These are phyloP conservation scores for Latrodectus hesperus DNA, from an alignment of 2,888 invertebrate genomes.

Conservation along the genomic window DNA sequence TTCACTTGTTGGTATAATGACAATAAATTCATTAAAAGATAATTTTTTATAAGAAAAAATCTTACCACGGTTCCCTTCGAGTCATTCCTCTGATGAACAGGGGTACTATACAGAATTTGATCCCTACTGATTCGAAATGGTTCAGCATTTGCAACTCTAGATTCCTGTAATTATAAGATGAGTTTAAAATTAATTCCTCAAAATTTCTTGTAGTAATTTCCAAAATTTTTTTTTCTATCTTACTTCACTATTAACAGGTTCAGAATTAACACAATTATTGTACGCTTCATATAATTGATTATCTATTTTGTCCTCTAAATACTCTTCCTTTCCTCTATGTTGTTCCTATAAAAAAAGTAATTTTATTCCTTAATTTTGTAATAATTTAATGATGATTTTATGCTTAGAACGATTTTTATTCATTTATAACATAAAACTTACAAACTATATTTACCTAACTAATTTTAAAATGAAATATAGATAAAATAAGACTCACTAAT, in stretches of 20 bases:
- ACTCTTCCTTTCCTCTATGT: neutral
- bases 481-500: conserved; percentile 70
- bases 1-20: too few species aligned
- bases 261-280: conserved; percentile 6
- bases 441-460: too few species aligned
- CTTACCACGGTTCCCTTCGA: too few species aligned
- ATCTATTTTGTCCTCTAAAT: too few species aligned
- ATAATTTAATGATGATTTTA: too few species aligned
- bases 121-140: conserved; percentile 11
- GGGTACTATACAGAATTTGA: conserved; percentile 55
- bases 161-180: conserved; percentile 6
- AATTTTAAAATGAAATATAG: too few species aligned
- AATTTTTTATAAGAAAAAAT: too few species aligned
- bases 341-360: neutral
- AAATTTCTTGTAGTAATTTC: too few species aligned
- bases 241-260: conserved; percentile 21
- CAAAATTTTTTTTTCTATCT: neutral
- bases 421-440: too few species aligned
- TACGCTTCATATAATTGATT: neutral
- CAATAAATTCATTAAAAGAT: too few species aligned
- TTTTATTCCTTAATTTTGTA: too few species aligned
- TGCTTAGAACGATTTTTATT: too few species aligned
- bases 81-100: neutral
- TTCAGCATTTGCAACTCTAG: conserved; percentile 27
- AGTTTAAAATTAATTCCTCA: neutral